These are phyloP conservation scores for Amphiura filiformis DNA, from an alignment of 35 echinoderm and acorn worm species.

Conservation along the genomic window DNA sequence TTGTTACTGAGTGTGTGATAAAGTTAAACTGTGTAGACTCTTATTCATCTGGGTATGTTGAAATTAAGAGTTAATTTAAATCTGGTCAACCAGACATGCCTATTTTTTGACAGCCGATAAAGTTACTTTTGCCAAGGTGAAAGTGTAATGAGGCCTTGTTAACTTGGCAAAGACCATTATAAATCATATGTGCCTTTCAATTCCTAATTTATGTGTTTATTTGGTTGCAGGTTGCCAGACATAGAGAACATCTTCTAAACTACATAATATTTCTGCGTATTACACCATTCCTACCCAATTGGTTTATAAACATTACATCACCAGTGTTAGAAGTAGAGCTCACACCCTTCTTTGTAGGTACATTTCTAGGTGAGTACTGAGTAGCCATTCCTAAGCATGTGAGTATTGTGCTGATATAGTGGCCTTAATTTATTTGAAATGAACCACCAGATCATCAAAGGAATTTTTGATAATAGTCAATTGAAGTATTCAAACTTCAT, in stretches of 20 bases:
- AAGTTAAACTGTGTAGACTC: no score
- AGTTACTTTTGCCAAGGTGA: no score
- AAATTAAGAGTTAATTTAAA: no score
- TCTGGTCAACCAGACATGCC: no score
- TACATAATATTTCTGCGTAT: conserved; percentile 98
- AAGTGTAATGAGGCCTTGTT: no score
- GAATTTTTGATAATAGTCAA: not conserved
- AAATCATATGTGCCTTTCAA: no score
- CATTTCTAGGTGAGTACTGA: conserved; percentile 80
- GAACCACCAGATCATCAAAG: not conserved
- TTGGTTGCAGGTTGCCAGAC: conserved; percentile 66
- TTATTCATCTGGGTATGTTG: no score
- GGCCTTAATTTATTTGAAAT: not conserved
- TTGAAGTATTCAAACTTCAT: not conserved
- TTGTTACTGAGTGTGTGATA: no score
- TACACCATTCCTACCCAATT: conserved; percentile 96
- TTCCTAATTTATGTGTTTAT: no score
- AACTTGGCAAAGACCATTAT: no score
- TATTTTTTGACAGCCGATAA: no score
- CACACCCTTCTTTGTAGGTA: conserved; percentile 89
- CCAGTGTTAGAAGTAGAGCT: conserved; percentile 83
- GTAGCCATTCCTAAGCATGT: no score
- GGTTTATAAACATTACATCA: conserved; percentile 99
- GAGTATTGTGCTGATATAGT: not conserved
- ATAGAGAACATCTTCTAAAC: conserved; percentile 85